phyloP scores from a whole-genome alignment of 2,888 invertebrate species.

The Trichogramma evanescens region DNA sequence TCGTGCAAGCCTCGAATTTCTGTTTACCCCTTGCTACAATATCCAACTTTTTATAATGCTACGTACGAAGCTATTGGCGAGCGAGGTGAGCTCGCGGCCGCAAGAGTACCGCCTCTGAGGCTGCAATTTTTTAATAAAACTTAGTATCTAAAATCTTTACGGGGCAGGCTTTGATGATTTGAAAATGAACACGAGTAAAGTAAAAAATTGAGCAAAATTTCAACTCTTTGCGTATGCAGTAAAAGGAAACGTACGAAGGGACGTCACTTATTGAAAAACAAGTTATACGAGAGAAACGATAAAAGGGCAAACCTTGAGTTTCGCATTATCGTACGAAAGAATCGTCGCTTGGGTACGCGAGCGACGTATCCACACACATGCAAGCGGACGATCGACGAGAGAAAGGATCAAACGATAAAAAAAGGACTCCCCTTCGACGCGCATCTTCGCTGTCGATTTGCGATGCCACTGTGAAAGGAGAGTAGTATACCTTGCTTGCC shows the following conservation, averaged over 20 bases:
- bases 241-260: not conserved
- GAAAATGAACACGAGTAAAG: not conserved
- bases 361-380: not conserved
- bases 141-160: too few relatives aligned
- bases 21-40: too few relatives aligned
- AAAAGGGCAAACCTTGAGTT: not conserved
- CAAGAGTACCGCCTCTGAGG: too few relatives aligned
- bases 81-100: too few relatives aligned
- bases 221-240: not conserved
- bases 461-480: too few relatives aligned
- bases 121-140: too few relatives aligned
- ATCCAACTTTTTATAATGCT: too few relatives aligned
- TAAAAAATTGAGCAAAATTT: not conserved
- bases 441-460: too few relatives aligned
- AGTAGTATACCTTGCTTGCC: not conserved
- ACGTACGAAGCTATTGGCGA: too few relatives aligned
- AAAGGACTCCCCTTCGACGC: not conserved
- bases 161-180: not conserved
- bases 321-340: slow-evolving; percentile 8
- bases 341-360: not conserved
- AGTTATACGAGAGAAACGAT: not conserved
- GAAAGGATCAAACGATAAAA: not conserved
- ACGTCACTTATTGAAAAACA: slow-evolving; percentile 2
- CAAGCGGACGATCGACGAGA: not conserved
- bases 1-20: not conserved